Percentiles rank a stretch among this genome's conserved stretches.
phyloP scores from a whole-genome alignment of 2,888 invertebrate genomes.

The Phymatocera aterrima region DNA sequence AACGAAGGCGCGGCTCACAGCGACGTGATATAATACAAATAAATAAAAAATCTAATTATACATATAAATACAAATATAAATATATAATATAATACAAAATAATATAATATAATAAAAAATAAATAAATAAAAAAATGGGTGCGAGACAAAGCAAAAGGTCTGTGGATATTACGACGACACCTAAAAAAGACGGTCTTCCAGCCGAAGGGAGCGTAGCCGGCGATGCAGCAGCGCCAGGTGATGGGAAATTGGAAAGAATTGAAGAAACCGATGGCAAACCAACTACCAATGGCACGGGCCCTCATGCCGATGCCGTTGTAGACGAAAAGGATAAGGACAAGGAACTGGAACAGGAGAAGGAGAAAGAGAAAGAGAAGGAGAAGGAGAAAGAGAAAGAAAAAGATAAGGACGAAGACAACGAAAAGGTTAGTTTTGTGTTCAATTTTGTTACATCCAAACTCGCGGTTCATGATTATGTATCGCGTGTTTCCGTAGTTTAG shows the following conservation, averaged over 20 bases:
- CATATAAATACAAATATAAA: neutral
- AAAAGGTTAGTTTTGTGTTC: constrained; percentile 4
- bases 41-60: no score
- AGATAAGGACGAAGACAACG: constrained; percentile 50
- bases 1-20: no score
- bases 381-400: constrained; percentile 81
- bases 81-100: neutral
- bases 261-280: constrained; percentile 86
- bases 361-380: constrained; percentile 82
- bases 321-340: constrained; percentile 80
- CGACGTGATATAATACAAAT: constrained; percentile 6
- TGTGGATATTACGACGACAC: constrained; percentile 89
- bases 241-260: constrained; percentile 84
- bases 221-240: constrained; percentile 71
- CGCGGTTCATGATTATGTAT: no score
- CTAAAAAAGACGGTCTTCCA: constrained; percentile 77
- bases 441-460: neutral
- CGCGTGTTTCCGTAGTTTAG: no score
- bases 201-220: constrained; percentile 77
- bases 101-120: neutral
- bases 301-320: constrained; percentile 79
- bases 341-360: constrained; percentile 82
- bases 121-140: constrained; percentile 80
- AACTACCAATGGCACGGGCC: constrained; percentile 84
- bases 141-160: constrained; percentile 92